phyloP scores from a whole-genome alignment of 2,888 invertebrate species.

The Aelia acuminata region DNA sequence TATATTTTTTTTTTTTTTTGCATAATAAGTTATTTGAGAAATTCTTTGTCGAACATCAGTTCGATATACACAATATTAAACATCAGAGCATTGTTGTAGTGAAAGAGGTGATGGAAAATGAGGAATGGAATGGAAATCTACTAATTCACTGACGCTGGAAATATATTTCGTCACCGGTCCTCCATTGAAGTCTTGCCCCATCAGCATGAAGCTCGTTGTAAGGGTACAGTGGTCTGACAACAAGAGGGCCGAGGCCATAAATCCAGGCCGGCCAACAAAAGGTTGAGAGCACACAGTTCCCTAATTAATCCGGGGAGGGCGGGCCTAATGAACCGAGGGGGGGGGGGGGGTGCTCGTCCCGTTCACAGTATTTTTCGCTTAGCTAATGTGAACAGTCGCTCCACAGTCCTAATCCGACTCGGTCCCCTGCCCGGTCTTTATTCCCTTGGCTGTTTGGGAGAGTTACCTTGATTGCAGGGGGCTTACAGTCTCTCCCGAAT shows the following conservation, averaged over 20 bases:
- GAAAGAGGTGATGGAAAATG: too few species aligned
- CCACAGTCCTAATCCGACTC: background rate
- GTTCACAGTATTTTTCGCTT: background rate
- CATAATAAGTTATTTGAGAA: too few species aligned
- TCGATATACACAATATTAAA: too few species aligned
- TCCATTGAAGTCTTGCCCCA: too few species aligned
- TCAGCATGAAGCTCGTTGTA: background rate
- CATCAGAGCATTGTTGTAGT: too few species aligned
- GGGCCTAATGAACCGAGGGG: background rate
- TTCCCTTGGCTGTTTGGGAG: background rate
- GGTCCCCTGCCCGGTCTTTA: background rate
- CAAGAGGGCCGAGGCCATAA: background rate
- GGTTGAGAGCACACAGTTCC: background rate
- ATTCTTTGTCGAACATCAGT: too few species aligned
- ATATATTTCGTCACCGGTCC: background rate
- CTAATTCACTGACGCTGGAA: background rate
- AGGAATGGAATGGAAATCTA: too few species aligned
- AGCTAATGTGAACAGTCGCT: background rate
- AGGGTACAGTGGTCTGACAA: background rate
- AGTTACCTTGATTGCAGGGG: background rate
- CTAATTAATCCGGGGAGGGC: background rate
- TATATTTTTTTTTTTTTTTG: too few species aligned
- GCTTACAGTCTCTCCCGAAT: background rate
- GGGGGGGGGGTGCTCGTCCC: background rate
- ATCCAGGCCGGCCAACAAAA: background rate